phyloP scores from a whole-genome alignment of 2,113 vertebrate species.

The Leptobrachium leishanense region DNA sequence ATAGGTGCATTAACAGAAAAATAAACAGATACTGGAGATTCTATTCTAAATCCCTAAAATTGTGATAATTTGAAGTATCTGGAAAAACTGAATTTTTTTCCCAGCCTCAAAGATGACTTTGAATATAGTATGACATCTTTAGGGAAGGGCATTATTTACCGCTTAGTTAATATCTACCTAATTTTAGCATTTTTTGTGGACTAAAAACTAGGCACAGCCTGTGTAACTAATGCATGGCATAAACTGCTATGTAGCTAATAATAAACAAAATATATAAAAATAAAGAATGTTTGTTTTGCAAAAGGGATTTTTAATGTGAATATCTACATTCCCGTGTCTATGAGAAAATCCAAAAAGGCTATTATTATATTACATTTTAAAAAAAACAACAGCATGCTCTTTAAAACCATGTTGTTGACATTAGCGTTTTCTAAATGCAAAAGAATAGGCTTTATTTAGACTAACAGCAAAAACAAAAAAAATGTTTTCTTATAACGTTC shows the following conservation, averaged over 20 bases:
- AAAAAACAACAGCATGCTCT: constrained; percentile 17
- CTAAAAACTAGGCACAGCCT: background rate
- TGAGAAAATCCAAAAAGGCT: constrained; percentile 13
- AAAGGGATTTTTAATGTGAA: background rate
- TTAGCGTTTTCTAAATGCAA: constrained; percentile 35
- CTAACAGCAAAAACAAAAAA: background rate
- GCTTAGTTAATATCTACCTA: background rate
- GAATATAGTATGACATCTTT: background rate
- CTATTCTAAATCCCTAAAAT: too few species aligned
- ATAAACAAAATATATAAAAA: background rate
- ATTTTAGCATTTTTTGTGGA: background rate
- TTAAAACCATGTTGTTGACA: constrained; percentile 4
- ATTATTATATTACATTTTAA: constrained; percentile 4
- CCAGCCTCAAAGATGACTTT: background rate
- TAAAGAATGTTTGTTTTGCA: background rate
- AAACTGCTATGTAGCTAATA: background rate
- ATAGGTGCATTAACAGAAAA: too few species aligned
- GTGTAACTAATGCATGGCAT: background rate
- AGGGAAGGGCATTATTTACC: background rate
- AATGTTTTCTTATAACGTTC: constrained; percentile 15
- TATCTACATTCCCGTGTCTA: constrained; percentile 14
- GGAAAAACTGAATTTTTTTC: too few species aligned
- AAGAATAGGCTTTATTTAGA: constrained; percentile 29
- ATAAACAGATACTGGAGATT: too few species aligned
- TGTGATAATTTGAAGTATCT: too few species aligned